Evolutionary conservation across 2,113 vertebrate species (phyloP), one percentile per base, ranked within the genome.

Genomic region (Dicaeum eximium): DNA sequence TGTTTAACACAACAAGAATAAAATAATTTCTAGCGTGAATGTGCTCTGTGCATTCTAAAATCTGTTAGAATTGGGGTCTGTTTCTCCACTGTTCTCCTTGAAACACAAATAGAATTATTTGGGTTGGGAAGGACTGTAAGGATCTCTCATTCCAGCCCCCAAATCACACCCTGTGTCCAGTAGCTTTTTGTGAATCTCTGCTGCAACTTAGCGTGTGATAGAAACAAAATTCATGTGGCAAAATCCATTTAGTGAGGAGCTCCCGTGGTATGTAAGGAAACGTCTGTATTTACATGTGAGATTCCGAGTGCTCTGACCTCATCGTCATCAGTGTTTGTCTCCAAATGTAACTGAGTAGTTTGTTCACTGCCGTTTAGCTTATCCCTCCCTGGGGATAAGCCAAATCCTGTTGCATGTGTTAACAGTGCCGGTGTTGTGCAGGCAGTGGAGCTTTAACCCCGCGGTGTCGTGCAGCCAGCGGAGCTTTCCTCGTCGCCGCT

Each of bases 241-340:
- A 27, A 79, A 45, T 13, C 4, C 25, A 12, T 35, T 44, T 33
- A 57, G 84, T 67, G 73, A 91, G 71, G 78, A 92, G 65, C 24
- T 67, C 1, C 35, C 38, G 9, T 58, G 75, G 60, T 73, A 2
- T 20, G 60, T 38, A 5, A 81, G 95, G 72, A 78, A 57, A 18
- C 7, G 7, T 90, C 16, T 66, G 71, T 74, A 45, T 92, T 77
- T 57, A 48, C 54, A 0, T 37, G 93, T 93, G 44, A 80, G 84
- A 60, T 8, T 21, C 72, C 2, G 19, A 86, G 75, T 86, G 42
- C 56, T 86, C 75, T 66, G 93, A 86, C 67, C 82, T 90, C 94
- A 84, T 93, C 45, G 95, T 92, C 90, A 57, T 94, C 88, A 24
- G 4, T 88, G 92, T 96, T 83, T 74, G 83, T 92, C 86, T 58